A percentile compares a stretch with the other conserved stretches of the same genome.
Evolutionary conservation across 2,113 vertebrate species (phyloP).

Genomic region (Amblyornis subalaris): DNA sequence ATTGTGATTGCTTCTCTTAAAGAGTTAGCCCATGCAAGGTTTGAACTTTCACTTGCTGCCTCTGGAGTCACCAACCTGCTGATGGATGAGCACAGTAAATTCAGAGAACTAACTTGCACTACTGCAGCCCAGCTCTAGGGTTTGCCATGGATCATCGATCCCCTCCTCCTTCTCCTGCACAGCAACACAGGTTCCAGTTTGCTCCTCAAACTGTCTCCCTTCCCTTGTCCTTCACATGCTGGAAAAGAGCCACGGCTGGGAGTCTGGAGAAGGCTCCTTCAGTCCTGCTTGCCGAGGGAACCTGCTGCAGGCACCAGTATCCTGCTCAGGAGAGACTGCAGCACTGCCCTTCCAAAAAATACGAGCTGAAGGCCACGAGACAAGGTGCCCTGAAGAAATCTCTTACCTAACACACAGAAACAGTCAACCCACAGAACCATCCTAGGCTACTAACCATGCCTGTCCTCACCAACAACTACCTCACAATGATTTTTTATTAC

Average conservation of each 20-base stretch:
- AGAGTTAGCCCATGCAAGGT: background rate
- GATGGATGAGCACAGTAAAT: background rate
- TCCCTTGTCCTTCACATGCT: background rate
- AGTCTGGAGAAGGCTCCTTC: background rate
- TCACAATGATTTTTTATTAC: background rate
- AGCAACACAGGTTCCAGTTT: background rate
- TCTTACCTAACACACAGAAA: background rate
- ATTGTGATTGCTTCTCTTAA: background rate
- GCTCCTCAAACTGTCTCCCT: background rate
- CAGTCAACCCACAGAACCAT: background rate
- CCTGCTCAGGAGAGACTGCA: background rate
- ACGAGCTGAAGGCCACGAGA: background rate
- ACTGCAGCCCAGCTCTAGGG: background rate
- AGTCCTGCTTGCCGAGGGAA: background rate
- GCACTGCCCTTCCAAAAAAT: background rate
- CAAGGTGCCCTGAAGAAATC: background rate
- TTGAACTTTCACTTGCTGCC: background rate
- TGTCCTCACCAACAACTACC: background rate
- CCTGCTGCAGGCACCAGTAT: background rate
- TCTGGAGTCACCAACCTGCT: background rate
- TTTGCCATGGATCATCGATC: background rate
- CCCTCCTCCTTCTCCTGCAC: background rate
- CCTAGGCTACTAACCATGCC: background rate
- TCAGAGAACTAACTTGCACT: background rate
- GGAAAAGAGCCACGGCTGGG: fast-evolving